Evolutionary conservation across 2,797 vertebrate species (phyloP), one percentile per base, ranked within the genome.

Genomic region (Sebastes vulpes): DNA sequence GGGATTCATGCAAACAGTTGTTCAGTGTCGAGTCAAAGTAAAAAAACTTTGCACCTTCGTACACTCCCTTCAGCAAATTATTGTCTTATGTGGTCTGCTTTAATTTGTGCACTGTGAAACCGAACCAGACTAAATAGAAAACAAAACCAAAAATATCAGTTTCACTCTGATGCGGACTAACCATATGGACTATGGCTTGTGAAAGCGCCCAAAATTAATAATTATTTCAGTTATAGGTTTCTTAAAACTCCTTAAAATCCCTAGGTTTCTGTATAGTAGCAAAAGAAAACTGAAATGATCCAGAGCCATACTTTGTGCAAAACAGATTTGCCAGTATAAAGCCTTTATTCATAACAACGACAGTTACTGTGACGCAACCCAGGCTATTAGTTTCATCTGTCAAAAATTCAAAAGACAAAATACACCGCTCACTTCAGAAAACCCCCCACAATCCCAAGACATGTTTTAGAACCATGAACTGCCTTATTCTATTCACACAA

Each of bases 351-450:
- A 70, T 61, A 66, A 72, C 18, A 25, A 16, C 42, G 14, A 16
- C 1, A 42, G 38, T 42, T 18, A 46, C 38, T 46, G 50, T 79
- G 67, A 72, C 4, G 53, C 63, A 85, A 81, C 54, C 32, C 42
- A 60, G 4, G 20, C 16, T 25, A 25, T 73, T 74, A 64, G 32
- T 61, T 73, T 81, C 59, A 46, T 72, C 18, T 21, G 57, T 67
- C 29, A 59, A n/a, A 65, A 77, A 85, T 68, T 46, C 26, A 81
- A 79, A 79, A 11, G 21, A 56, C 16, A 21, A 64, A 58, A 53
- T 28, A 54, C 6, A 48, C 10, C 59, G n/a, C 63, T 82, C 35
- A 80, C 48, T 68, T 25, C 3, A 38, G 65, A 75, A 77, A 77
- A 77, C 31, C 56, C 32, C 42, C 9, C 25, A 48, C 28, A 72